Evolutionary conservation across 2,113 vertebrate genomes (phyloP).

Genomic region (Pipra filicauda): DNA sequence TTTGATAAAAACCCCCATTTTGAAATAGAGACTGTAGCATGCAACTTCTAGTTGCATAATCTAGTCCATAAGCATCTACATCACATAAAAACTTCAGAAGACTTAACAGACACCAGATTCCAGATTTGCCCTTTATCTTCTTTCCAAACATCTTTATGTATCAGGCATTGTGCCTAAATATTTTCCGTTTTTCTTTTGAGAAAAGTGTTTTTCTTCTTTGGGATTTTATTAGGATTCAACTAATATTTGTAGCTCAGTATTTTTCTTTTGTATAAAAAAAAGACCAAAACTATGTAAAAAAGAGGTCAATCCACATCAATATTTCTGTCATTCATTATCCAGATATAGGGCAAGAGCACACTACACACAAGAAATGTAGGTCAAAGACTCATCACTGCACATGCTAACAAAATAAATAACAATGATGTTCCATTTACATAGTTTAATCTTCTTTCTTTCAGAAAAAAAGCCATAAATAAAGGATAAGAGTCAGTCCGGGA

Average conservation of each 20-base stretch:
- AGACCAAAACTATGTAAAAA: not conserved
- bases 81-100: not conserved
- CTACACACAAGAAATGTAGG: conserved; percentile 8
- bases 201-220: not conserved
- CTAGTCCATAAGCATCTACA: not conserved
- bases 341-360: conserved; percentile 11
- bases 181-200: not conserved
- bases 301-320: not conserved
- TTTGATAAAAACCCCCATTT: not conserved
- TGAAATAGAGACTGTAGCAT: not conserved
- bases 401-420: not conserved
- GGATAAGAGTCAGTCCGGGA: not conserved
- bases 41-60: not conserved
- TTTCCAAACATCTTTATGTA: not conserved
- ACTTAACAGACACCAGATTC: not conserved
- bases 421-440: not conserved
- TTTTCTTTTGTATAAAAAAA: not conserved
- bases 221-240: not conserved
- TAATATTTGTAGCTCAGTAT: not conserved
- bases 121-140: not conserved
- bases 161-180: not conserved
- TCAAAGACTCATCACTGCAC: conserved; percentile 8
- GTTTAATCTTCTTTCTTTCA: conserved; percentile 15
- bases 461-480: not conserved
- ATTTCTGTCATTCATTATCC: not conserved